These are phyloP conservation scores for Psittacara wagleri DNA, from an alignment of 2,113 vertebrate genomes.

Conservation along the genomic window DNA sequence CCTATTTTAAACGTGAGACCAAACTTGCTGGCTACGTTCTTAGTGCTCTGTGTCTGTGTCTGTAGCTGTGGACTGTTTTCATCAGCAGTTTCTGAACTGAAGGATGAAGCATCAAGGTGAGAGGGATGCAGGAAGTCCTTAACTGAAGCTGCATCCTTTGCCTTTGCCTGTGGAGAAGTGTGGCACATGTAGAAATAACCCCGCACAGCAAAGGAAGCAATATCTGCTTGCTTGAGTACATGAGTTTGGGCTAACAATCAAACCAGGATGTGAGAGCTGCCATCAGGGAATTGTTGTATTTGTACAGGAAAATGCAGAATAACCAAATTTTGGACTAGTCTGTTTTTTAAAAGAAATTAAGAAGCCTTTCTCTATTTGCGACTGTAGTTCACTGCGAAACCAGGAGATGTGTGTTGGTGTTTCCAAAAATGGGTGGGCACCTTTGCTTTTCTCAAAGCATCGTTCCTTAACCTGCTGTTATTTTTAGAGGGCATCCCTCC, in stretches of 20 bases:
- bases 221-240: rapidly evolving
- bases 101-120: neutral
- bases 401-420: neutral
- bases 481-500: neutral
- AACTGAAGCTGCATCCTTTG: neutral
- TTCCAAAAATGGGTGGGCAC: neutral
- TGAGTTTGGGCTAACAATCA: neutral
- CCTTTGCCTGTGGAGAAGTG: neutral
- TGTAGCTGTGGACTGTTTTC: neutral
- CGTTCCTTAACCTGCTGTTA: neutral
- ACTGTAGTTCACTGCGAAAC: neutral
- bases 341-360: neutral
- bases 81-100: neutral
- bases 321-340: neutral
- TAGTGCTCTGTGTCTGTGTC: neutral
- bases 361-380: neutral
- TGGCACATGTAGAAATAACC: neutral
- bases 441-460: constrained; percentile 4
- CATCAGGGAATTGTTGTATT: neutral
- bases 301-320: neutral
- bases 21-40: neutral
- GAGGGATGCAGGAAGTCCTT: neutral
- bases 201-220: neutral
- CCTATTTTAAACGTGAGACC: neutral
- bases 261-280: neutral